Base-by-base conservation (phyloP, 2,888 invertebrate species). In the Idaea dimidiata region DNA sequence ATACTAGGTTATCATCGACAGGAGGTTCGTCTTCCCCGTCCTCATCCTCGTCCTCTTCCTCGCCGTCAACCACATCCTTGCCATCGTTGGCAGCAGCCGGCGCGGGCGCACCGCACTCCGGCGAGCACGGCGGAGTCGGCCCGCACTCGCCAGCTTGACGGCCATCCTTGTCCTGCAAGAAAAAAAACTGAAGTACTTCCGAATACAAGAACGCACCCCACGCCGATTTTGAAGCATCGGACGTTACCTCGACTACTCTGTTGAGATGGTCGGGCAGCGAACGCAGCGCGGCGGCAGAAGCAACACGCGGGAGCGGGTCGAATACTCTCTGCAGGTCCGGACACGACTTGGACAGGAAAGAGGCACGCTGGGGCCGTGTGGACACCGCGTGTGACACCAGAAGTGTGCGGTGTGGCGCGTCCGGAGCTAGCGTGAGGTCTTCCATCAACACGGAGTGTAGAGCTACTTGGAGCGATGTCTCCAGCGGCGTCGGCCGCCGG, bases 391-490 rank as follows among this genome's bases (percentile, higher is more conserved):
- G 95, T 0, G 97, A 97, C 67, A 96, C 94, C 83, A 98, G 96
- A 94, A 98, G 96, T 81, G 95, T 95, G 53, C 98, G 94, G 86
- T 97, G 96, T 73, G 95, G 95, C 0, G 97, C 96, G 57, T 96
- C 96, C 17, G 94, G 93, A 1, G 96, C 94, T 77, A 96, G 95
- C 7, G 97, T 94, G 4, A 98, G 93, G 88, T 99, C 98, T 84
- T 98, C 98, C 96, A 99, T 97, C 4, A 96, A 93, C 18, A 99
- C 94, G 0, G 98, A 97, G 70, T 97, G 95, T 7, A 99, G 89
- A 0, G 97, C 95, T 16, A 97, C 95, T 94, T 96, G 95, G 61
- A 97, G 93, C 71, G 94, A 94, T 4, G 96, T 97, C 81, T 96
- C 95, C 74, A 94, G 94, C 18, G 91, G 91, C 68, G 95, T 95